Evolutionary conservation across 1,140 invertebrate species (phyloP).

Genomic region (Ephestia elutella): DNA sequence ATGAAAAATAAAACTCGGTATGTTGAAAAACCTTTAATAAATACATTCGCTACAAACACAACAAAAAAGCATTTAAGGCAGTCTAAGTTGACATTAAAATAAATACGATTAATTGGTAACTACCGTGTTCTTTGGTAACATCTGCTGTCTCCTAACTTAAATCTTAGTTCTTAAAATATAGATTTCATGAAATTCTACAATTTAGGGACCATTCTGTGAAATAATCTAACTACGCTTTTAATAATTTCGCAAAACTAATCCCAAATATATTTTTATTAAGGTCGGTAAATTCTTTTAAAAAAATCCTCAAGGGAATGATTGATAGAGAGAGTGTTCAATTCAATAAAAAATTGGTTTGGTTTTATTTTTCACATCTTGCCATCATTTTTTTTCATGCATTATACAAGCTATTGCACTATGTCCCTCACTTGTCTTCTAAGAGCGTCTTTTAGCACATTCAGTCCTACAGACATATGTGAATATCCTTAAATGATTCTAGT

Average conservation of each 20-base stretch:
- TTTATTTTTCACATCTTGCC: too few relatives aligned
- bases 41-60: constrained; percentile 61
- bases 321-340: too few relatives aligned
- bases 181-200: too few relatives aligned
- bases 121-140: neutral
- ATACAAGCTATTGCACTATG: too few relatives aligned
- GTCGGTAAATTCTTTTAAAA: too few relatives aligned
- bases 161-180: neutral
- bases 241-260: too few relatives aligned
- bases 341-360: too few relatives aligned
- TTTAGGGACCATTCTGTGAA: too few relatives aligned
- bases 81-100: neutral
- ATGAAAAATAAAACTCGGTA: constrained; percentile 36
- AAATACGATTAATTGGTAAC: constrained; percentile 2
- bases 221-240: too few relatives aligned
- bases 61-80: constrained; percentile 32
- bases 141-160: constrained; percentile 11
- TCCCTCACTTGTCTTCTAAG: neutral
- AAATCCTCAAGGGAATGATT: too few relatives aligned
- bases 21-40: constrained; percentile 59
- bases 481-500: neutral
- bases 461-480: neutral
- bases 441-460: neutral
- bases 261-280: too few relatives aligned
- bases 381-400: too few relatives aligned